Percentiles rank a stretch among this genome's conserved stretches.
Conservation (phyloP, 2,888 invertebrate genomes). For the Eremobia ochroleuca region DNA sequence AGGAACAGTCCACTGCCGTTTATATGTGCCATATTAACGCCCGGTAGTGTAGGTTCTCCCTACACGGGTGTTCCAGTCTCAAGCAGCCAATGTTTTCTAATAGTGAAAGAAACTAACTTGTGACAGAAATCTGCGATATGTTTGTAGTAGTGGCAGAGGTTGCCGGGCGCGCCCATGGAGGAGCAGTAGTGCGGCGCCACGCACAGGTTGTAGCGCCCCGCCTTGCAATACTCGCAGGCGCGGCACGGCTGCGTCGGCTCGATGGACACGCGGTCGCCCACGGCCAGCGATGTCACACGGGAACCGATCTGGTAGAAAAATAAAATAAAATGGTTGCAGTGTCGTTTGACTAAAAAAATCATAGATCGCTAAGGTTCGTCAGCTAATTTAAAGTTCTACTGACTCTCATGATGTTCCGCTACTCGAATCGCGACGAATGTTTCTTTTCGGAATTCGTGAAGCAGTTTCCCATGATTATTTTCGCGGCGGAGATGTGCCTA, state of each 20-base stretch:
- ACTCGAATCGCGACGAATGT: no score
- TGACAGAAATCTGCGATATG: conserved; percentile 97
- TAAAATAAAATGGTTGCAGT: no score
- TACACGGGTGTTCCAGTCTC: neutral
- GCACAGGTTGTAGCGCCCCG: conserved; percentile 97
- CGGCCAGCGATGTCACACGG: conserved; percentile 92
- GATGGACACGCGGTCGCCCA: conserved; percentile 97
- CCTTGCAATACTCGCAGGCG: conserved; percentile 95
- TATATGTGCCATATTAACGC: neutral
- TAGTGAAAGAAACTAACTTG: conserved; percentile 90
- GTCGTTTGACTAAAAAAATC: neutral
- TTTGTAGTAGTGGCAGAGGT: conserved; percentile 95
- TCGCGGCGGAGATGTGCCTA: no score
- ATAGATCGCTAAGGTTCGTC: neutral
- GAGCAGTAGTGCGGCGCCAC: conserved; percentile 96
- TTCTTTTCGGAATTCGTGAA: no score
- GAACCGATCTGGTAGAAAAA: conserved; percentile 78
- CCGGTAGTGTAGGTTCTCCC: neutral
- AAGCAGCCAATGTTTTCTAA: neutral
- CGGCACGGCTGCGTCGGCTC: conserved; percentile 98
- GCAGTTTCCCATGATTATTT: no score
- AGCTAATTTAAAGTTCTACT: no score
- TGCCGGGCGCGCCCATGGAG: conserved; percentile 96
- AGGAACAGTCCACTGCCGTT: neutral
- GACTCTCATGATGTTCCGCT: no score